Conservation (phyloP, 2,113 vertebrate species). For the Brevimyrus niger region DNA sequence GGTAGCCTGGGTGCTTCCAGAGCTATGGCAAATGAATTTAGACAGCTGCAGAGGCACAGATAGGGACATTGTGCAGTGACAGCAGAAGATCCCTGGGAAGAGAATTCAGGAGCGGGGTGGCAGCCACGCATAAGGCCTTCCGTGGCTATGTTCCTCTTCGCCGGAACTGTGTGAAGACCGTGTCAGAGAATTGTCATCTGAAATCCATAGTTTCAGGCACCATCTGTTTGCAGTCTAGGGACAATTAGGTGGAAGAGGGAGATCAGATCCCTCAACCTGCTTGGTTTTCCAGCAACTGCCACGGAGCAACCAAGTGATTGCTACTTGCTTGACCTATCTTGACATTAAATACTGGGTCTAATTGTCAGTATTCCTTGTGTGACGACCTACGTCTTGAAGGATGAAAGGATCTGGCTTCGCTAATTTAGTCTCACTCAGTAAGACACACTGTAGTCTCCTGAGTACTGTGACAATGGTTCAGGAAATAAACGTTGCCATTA, state of each 20-base stretch:
- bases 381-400: background rate
- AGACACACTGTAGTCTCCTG: background rate
- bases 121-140: slow-evolving; percentile 41
- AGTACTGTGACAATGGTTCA: background rate
- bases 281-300: background rate
- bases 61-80: slow-evolving; percentile 49
- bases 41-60: slow-evolving; percentile 54
- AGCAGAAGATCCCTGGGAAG: slow-evolving; percentile 34
- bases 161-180: slow-evolving; percentile 29
- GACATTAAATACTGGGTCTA: background rate
- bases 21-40: slow-evolving; percentile 50
- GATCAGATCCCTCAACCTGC: background rate
- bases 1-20: slow-evolving; percentile 30
- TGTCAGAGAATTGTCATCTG: slow-evolving; percentile 25
- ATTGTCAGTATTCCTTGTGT: background rate
- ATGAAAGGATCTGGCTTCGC: background rate
- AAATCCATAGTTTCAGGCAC: slow-evolving; percentile 8
- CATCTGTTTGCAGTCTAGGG: slow-evolving; percentile 36
- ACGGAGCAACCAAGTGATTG: background rate
- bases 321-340: background rate
- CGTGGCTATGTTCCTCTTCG: background rate
- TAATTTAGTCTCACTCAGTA: background rate
- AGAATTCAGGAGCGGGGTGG: slow-evolving; percentile 21
- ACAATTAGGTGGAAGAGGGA: slow-evolving; percentile 27
- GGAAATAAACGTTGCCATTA: background rate